Evolutionary conservation across 2,113 vertebrate species (phyloP).

Genomic region (Brachyistius frenatus): DNA sequence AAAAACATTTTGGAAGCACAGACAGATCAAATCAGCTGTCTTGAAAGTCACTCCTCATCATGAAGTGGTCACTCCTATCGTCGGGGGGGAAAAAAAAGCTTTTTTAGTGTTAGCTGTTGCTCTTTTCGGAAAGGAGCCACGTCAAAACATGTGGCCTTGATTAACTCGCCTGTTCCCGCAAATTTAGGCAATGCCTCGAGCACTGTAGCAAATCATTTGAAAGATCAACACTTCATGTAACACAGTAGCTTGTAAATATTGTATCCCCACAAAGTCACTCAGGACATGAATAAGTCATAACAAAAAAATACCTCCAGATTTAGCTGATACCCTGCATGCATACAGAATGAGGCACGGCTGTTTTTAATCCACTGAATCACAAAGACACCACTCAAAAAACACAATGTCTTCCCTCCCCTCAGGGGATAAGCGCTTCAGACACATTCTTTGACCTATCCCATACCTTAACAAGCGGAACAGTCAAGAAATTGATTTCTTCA

Average conservation of each 20-base stretch:
- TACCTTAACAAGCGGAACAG: conserved; percentile 54
- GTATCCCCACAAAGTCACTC: background rate
- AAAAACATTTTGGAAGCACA: background rate
- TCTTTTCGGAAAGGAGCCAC: background rate
- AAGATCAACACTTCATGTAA: conserved; percentile 39
- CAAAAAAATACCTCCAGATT: conserved; percentile 35
- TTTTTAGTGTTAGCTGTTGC: background rate
- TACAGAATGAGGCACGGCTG: conserved; percentile 19
- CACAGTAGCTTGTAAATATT: conserved; percentile 41
- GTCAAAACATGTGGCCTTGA: background rate
- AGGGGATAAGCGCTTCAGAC: conserved; percentile 34
- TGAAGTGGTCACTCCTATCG: background rate
- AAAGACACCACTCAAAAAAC: conserved; percentile 8
- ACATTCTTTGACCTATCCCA: conserved; percentile 35
- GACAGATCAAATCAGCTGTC: background rate
- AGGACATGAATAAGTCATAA: conserved; percentile 36
- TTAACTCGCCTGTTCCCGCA: background rate
- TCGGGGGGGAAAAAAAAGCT: background rate
- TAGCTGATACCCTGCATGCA: conserved; percentile 10
- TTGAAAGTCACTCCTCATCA: conserved; percentile 37
- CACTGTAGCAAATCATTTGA: conserved; percentile 12
- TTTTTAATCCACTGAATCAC: background rate
- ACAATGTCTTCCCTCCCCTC: conserved; percentile 11
- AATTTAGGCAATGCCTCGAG: background rate
- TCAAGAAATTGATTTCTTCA: conserved; percentile 47